These are phyloP conservation scores for Grammomys dolichurus DNA, from an alignment of 2,113 vertebrate genomes.

Conservation along the genomic window DNA sequence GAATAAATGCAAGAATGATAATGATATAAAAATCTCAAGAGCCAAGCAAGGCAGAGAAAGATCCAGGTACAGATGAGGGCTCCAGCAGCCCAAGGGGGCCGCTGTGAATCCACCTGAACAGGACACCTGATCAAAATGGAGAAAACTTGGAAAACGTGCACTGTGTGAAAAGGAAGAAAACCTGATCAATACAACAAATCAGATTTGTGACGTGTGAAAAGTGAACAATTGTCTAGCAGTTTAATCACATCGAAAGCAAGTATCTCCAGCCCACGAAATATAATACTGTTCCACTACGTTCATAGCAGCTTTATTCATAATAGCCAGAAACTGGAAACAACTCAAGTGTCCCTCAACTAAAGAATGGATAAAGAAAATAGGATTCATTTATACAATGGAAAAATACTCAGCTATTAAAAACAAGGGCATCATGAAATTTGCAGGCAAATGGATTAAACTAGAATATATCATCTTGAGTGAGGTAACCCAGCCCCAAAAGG, in stretches of 20 bases:
- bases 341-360: no score
- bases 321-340: no score
- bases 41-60: background rate
- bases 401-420: no score
- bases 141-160: background rate
- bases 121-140: background rate
- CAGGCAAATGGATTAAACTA: no score
- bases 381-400: no score
- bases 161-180: background rate
- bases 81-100: no score
- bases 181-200: background rate
- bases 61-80: background rate
- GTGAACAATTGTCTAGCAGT: background rate
- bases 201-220: background rate
- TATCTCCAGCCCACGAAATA: background rate
- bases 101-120: background rate
- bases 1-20: background rate
- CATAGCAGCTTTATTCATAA: no score
- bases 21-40: background rate
- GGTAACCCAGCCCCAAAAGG: no score
- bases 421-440: no score
- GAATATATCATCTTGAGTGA: no score
- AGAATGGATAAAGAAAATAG: no score
- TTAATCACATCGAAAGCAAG: conserved; percentile 8
- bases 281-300: no score